phyloP scores from a whole-genome alignment of 2,797 vertebrate species.

The Chaunax sp. region DNA sequence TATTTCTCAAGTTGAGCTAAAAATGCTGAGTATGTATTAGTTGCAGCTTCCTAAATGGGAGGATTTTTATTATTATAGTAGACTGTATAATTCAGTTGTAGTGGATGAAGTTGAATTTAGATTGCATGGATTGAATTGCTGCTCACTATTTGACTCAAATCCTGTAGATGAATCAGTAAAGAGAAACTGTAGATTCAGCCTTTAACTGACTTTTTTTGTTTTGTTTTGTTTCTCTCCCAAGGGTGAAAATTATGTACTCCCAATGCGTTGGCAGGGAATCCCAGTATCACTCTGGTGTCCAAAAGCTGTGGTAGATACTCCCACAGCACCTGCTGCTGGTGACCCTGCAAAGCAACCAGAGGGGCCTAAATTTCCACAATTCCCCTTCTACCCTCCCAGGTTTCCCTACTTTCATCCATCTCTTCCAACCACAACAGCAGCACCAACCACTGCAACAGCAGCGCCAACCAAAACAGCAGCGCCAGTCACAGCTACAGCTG shows the following conservation, averaged over 20 bases:
- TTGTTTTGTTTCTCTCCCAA: not conserved
- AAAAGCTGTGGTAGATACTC: not conserved
- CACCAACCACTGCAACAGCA: not conserved
- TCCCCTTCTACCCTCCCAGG: not conserved
- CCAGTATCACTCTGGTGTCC: conserved; percentile 64
- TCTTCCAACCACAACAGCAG: not conserved
- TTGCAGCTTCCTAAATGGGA: too few species aligned
- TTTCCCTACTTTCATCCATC: too few species aligned
- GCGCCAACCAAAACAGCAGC: too few species aligned
- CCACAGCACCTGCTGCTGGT: not conserved
- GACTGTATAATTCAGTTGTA: too few species aligned
- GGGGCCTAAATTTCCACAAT: not conserved
- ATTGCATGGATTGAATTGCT: too few species aligned
- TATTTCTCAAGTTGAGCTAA: too few species aligned
- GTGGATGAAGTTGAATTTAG: too few species aligned
- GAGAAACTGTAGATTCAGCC: too few species aligned
- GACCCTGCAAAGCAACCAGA: not conserved
- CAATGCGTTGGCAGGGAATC: conserved; percentile 61
- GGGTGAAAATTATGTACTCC: conserved; percentile 58
- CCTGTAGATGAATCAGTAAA: too few species aligned
- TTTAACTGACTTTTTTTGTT: not conserved
- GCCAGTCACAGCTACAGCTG: not conserved
- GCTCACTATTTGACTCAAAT: too few species aligned
- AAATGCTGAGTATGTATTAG: too few species aligned
- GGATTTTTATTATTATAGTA: too few species aligned